Evolutionary conservation across 2,113 vertebrate genomes (phyloP), one percentile per base, ranked within the genome.

Genomic region (Equus przewalskii): DNA sequence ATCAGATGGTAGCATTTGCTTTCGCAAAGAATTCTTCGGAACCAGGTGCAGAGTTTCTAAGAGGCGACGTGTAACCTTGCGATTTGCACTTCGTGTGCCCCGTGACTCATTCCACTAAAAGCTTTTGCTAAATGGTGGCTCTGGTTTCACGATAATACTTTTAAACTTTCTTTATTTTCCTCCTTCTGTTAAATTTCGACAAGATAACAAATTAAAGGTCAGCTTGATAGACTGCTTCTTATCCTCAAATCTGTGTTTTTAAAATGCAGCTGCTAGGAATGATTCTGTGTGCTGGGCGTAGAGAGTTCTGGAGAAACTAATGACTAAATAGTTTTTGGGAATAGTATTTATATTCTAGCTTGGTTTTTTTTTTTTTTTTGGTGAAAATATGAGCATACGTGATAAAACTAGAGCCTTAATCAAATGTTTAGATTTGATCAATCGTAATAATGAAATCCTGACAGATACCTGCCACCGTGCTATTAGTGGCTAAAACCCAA

Each of bases 41-140:
- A 14, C 76, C 54, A 67, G 54, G 92, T 21, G 67, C 13, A 0
- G 10, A 70, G 76, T 75, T 97, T 97, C 78, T 97, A 94, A 85
- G 51, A 94, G 91, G 96, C 89, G 93, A 98, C 26, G 51, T 96
- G 69, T 81, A 93, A 95, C 90, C 72, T 87, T 98, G 79, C 86
- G 96, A 93, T 78, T 96, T 81, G 84, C n/a, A 65, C 64, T 49
- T 75, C 58, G 13, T 76, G 58, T 96, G 95, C 92, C 60, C 21
- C 2, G 62, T 97, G 96, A 98, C 94, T 98, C 97, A 90, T 6
- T 51, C 82, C 72, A 15, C 72, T 30, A 87, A 96, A 94, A 97
- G 94, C 44, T 69, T 95, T 96, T 78, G 79, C 86, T 97, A 88
- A 97, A 96, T 91, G 96, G 98, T 96, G 88, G 94, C 82, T 98